Evolutionary conservation across 2,888 invertebrate genomes (phyloP).

Genomic region (Protodeltote pygarga): DNA sequence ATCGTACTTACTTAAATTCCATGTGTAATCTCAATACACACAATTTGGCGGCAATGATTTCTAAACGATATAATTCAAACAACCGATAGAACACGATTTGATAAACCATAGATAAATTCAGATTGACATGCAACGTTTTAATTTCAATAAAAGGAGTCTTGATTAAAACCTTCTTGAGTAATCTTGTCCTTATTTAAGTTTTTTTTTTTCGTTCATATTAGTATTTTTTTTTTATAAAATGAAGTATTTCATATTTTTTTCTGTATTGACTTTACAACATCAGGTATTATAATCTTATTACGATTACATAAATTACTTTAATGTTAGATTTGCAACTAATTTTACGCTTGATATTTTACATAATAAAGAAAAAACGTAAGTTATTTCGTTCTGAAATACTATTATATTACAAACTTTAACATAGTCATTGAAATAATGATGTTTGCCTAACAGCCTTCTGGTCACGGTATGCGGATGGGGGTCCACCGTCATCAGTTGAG

Average conservation of each 20-base stretch:
- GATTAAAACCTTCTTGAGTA: neutral
- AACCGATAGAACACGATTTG: conserved; percentile 45
- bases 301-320: neutral
- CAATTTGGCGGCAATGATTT: too few relatives aligned
- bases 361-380: neutral
- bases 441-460: too few relatives aligned
- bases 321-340: neutral
- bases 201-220: too few relatives aligned
- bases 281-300: conserved; percentile 18
- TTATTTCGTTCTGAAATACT: too few relatives aligned
- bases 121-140: conserved; percentile 6
- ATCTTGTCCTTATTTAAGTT: too few relatives aligned
- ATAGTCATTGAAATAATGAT: too few relatives aligned
- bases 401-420: too few relatives aligned
- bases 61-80: neutral
- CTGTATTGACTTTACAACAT: neutral
- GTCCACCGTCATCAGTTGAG: too few relatives aligned
- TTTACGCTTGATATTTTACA: neutral
- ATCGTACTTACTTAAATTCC: too few relatives aligned
- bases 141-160: conserved; percentile 6
- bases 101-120: conserved; percentile 41
- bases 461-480: too few relatives aligned
- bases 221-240: conserved; percentile 9
- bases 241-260: conserved; percentile 13
- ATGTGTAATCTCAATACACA: too few relatives aligned